phyloP scores from a whole-genome alignment of 2,113 vertebrate genomes.

The Anolis sagrei region DNA sequence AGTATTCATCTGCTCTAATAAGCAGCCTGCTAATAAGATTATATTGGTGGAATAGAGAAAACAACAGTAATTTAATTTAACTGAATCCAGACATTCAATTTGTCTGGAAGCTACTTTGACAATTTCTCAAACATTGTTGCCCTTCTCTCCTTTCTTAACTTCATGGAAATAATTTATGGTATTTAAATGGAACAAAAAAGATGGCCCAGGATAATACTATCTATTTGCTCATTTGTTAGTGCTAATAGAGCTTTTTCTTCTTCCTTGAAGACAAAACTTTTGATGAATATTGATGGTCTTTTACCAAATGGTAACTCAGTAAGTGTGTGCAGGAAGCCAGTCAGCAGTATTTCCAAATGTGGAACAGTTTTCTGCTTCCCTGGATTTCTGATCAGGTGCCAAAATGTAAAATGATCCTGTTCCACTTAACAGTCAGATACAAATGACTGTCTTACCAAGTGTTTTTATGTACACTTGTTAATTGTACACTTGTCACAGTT shows the following conservation, averaged over 20 bases:
- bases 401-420: neutral
- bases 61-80: neutral
- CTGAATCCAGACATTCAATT: constrained; percentile 23
- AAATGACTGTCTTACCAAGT: neutral
- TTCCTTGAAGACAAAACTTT: neutral
- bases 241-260: neutral
- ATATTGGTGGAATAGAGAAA: constrained; percentile 20
- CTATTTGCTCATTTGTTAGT: neutral
- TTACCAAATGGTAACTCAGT: neutral
- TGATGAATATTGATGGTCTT: neutral
- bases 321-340: neutral
- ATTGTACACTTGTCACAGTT: neutral
- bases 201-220: neutral
- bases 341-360: neutral
- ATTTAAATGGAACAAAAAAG: neutral
- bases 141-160: neutral
- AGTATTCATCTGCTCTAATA: neutral
- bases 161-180: neutral
- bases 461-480: neutral
- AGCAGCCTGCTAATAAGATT: constrained; percentile 25
- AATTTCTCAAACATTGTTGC: constrained; percentile 22
- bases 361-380: neutral
- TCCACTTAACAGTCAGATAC: neutral
- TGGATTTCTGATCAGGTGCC: neutral
- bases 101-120: constrained; percentile 10